Conservation (phyloP, 2,113 vertebrate species). For the Cnemophilus loriae region DNA sequence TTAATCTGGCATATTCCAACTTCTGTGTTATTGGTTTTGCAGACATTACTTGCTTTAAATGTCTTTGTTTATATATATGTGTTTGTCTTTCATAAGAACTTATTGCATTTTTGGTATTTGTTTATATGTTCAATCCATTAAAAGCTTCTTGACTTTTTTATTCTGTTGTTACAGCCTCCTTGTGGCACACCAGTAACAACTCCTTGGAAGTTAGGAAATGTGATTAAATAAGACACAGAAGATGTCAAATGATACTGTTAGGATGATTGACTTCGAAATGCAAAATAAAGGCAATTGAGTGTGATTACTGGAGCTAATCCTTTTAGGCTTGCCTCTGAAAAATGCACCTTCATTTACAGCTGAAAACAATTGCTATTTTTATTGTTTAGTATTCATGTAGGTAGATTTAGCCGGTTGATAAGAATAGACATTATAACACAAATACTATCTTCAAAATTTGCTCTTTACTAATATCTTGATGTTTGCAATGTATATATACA, state of each 20-base stretch:
- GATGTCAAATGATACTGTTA: slow-evolving; percentile 55
- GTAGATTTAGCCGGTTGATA: slow-evolving; percentile 32
- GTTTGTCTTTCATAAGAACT: not conserved
- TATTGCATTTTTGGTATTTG: not conserved
- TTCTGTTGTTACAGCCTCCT: slow-evolving; percentile 19
- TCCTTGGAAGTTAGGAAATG: slow-evolving; percentile 24
- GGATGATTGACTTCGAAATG: slow-evolving; percentile 57
- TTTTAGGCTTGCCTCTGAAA: slow-evolving; percentile 62
- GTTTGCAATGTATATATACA: not conserved
- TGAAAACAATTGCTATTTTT: slow-evolving; percentile 59
- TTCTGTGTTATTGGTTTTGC: not conserved
- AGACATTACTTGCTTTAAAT: not conserved
- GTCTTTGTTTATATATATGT: not conserved
- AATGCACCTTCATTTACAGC: slow-evolving; percentile 55
- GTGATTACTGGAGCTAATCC: slow-evolving; percentile 61
- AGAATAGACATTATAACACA: slow-evolving; percentile 15
- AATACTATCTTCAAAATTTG: slow-evolving; percentile 47
- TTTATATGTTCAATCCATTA: not conserved
- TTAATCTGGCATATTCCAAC: slow-evolving; percentile 37
- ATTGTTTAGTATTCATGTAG: slow-evolving; percentile 43
- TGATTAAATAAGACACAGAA: slow-evolving; percentile 55
- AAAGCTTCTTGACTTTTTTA: slow-evolving; percentile 21
- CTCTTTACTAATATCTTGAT: slow-evolving; percentile 30
- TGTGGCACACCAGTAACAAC: not conserved
- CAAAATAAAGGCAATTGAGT: slow-evolving; percentile 62